Base-by-base conservation (phyloP, 2,888 invertebrate genomes). In the Morpho helenor region DNA sequence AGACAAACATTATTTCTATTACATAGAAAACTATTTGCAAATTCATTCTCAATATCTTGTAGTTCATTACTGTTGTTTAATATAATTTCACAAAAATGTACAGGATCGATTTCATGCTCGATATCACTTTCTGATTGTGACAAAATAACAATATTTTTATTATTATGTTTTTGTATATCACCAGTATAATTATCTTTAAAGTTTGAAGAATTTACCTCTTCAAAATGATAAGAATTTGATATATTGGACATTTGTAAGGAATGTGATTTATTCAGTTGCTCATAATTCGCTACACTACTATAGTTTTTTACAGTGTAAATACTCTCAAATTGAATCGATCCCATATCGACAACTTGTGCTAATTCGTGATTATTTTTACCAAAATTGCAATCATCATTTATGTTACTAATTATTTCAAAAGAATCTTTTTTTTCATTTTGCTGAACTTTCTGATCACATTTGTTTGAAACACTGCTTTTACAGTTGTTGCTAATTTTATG, bases 41-140 rank as follows among this genome's bases (percentile, higher is more conserved):
- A 45, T 9, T 64, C 61, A 8, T 54, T 42, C 7, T 59, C 52
- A 44, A 57, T 46, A 10, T 62, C 46, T 46, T 22, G 10, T 50
- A 59, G 6, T 7, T 62, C 63, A 49, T 60, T 7, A n/a, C 56
- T 63, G 44, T 64, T 62, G 6, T 10, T 23, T 62, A 48, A 52
- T 66, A 60, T 44, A 77, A 43, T 40, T 53, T 50, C 42, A 50
- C 51, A 49, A 22, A 23, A 57, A 46, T 56, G 23, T 50, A 62
- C 23, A 52, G 49, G 47, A 40, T 56, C 59, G 39, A 57, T 7
- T 44, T 50, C 56, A 53, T 40, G 22, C 8, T 58, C 16, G 16
- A 31, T 50, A 10, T 52, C 23, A 9, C 10, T 41, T 50, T 53
- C 45, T 3, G 49, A 59, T 39, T 57, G 49, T 47, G 31, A n/a